Conservation (phyloP, 2,888 invertebrate genomes). For the Microplitis deprimator region DNA sequence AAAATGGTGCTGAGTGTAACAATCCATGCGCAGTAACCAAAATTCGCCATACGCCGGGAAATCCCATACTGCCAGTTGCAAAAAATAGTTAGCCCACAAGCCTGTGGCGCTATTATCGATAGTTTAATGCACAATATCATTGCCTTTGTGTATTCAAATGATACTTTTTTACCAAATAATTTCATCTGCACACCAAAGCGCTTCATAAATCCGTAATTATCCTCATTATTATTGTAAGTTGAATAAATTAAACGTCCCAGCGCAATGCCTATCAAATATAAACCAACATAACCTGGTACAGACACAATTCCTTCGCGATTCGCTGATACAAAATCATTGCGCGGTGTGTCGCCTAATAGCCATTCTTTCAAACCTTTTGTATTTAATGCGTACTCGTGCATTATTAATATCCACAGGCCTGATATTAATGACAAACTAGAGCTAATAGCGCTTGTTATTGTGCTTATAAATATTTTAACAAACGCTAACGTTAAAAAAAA, state of each 20-base stretch:
- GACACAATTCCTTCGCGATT: constrained; percentile 95
- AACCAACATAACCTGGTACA: constrained; percentile 85
- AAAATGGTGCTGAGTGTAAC: constrained; percentile 77
- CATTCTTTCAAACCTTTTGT: constrained; percentile 79
- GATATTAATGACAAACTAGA: constrained; percentile 74
- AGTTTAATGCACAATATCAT: constrained; percentile 62
- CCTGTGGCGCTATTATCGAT: constrained; percentile 57
- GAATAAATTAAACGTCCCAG: constrained; percentile 75
- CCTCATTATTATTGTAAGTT: constrained; percentile 51
- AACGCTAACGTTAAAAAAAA: constrained; percentile 95
- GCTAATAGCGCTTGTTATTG: constrained; percentile 75
- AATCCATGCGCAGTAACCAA: constrained; percentile 86
- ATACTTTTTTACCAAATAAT: constrained; percentile 49
- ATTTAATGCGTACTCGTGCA: constrained; percentile 79
- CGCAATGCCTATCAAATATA: constrained; percentile 84
- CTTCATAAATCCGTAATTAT: constrained; percentile 33
- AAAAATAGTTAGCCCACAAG: constrained; percentile 72
- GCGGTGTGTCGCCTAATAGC: constrained; percentile 76
- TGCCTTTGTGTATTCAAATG: constrained; percentile 57
- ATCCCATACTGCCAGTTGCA: constrained; percentile 74
- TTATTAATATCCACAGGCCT: constrained; percentile 74
- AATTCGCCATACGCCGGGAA: constrained; percentile 88
- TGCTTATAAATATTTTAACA: constrained; percentile 82
- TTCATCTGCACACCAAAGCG: constrained; percentile 49
- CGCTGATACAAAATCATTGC: constrained; percentile 80